Percentiles rank a stretch among this genome's conserved stretches.
phyloP scores from a whole-genome alignment of 2,113 vertebrate genomes.

The Carassius auratus region DNA sequence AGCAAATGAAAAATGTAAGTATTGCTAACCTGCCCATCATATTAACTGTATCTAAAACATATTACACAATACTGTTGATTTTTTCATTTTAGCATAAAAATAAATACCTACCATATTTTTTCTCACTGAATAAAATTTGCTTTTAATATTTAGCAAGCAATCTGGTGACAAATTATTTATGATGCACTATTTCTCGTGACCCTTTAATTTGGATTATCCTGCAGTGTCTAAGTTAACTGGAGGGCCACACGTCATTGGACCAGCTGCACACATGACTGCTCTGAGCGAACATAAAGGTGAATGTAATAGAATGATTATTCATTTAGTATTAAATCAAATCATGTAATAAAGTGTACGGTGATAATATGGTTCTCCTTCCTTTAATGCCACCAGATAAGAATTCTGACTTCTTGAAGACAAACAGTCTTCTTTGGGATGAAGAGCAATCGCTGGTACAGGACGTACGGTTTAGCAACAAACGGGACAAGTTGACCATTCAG shows the following conservation, averaged over 20 bases:
- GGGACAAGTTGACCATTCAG: constrained; percentile 77
- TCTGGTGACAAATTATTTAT: not conserved
- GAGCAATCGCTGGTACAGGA: constrained; percentile 39
- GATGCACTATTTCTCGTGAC: too few species aligned
- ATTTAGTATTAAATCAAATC: not conserved
- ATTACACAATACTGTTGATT: not conserved
- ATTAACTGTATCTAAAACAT: too few species aligned
- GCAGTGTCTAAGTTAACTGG: constrained; percentile 29
- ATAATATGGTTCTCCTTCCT: not conserved
- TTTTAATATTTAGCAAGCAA: not conserved
- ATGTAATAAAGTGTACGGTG: not conserved
- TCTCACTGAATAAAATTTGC: too few species aligned
- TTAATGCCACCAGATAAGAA: not conserved
- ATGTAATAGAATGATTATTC: not conserved
- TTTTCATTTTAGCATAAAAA: not conserved
- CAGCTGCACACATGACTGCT: constrained; percentile 65
- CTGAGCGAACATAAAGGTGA: rapidly evolving
- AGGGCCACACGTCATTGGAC: constrained; percentile 6
- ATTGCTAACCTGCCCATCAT: not conserved
- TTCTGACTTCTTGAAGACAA: not conserved
- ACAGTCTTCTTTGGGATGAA: constrained; percentile 65
- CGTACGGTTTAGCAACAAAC: constrained; percentile 52
- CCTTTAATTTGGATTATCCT: not conserved
- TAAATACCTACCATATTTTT: not conserved
- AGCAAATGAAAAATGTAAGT: constrained; percentile 60